A percentile compares a stretch with the other conserved stretches of the same genome.
Evolutionary conservation across 2,888 invertebrate species (phyloP).

Genomic region (Melieria omissa): DNA sequence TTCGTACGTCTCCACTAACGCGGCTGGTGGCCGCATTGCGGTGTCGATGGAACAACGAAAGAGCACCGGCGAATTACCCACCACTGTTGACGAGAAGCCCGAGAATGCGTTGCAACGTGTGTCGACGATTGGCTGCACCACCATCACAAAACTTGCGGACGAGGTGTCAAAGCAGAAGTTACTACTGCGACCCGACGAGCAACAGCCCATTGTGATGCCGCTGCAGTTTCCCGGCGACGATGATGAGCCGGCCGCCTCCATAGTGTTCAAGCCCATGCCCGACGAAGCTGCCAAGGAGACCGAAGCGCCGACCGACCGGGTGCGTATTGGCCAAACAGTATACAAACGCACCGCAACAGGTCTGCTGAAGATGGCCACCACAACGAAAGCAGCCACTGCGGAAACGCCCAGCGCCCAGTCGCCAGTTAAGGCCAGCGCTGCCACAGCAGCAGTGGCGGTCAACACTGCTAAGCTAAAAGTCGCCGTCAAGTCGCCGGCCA

Average conservation of each 20-base stretch:
- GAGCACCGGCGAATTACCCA: slow-evolving; percentile 36
- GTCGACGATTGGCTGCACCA: slow-evolving; percentile 39
- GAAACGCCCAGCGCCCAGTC: too few species aligned
- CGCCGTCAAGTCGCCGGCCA: too few species aligned
- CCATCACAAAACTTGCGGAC: slow-evolving; percentile 42
- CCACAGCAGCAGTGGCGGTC: too few species aligned
- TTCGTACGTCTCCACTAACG: slow-evolving; percentile 40
- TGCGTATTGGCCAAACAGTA: neutral
- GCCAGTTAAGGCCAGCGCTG: too few species aligned
- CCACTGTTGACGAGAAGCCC: neutral
- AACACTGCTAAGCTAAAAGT: too few species aligned
- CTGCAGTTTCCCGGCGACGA: slow-evolving; percentile 42
- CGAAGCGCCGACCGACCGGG: neutral
- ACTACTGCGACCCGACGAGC: too few species aligned
- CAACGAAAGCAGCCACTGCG: neutral
- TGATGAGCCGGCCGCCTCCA: slow-evolving; percentile 47
- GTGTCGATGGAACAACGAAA: slow-evolving; percentile 39
- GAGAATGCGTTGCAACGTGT: neutral
- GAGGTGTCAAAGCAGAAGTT: neutral
- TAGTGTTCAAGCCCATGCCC: slow-evolving; percentile 44
- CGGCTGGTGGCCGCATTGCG: slow-evolving; percentile 38
- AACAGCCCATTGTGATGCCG: slow-evolving; percentile 20
- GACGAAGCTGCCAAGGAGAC: neutral
- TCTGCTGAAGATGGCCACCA: neutral
- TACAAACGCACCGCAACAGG: neutral